Percentiles rank a stretch among this genome's conserved stretches.
These are phyloP conservation scores for Prorops nasuta DNA, from an alignment of 1,140 invertebrate genomes.

Conservation along the genomic window DNA sequence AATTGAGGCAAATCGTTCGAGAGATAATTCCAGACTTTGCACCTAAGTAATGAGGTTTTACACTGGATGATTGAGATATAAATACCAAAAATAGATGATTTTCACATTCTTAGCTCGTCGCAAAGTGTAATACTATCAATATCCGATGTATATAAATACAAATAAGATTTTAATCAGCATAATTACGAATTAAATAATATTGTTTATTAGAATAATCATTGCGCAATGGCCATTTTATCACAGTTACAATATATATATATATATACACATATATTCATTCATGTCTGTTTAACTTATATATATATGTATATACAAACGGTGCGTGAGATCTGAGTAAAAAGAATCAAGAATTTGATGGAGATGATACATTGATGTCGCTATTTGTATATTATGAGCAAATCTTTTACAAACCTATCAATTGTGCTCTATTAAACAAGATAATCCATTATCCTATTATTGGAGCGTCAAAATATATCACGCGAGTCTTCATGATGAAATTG, in stretches of 20 bases:
- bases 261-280: conserved; percentile 17
- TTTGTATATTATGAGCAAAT: background rate
- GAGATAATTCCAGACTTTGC: conserved; percentile 46
- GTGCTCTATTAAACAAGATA: no score
- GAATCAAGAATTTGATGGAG: conserved; percentile 7
- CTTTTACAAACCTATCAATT: no score
- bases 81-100: no score
- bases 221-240: conserved; percentile 42
- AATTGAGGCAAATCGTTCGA: conserved; percentile 44
- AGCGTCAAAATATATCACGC: no score
- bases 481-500: no score
- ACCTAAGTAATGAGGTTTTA: conserved; percentile 38
- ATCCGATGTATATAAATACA: background rate
- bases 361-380: background rate
- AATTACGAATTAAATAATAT: no score
- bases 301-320: conserved; percentile 26
- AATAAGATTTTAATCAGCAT: conserved; percentile 10
- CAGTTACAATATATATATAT: conserved; percentile 45
- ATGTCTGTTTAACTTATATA: no score
- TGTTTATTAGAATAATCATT: conserved; percentile 25
- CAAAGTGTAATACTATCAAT: no score
- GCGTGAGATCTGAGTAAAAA: conserved; percentile 15
- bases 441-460: no score
- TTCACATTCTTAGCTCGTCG: no score
- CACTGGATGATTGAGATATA: conserved; percentile 36